Evolutionary conservation across 2,113 vertebrate genomes (phyloP), one percentile per base, ranked within the genome.

Genomic region (Rhegmatorhina hoffmannsi): DNA sequence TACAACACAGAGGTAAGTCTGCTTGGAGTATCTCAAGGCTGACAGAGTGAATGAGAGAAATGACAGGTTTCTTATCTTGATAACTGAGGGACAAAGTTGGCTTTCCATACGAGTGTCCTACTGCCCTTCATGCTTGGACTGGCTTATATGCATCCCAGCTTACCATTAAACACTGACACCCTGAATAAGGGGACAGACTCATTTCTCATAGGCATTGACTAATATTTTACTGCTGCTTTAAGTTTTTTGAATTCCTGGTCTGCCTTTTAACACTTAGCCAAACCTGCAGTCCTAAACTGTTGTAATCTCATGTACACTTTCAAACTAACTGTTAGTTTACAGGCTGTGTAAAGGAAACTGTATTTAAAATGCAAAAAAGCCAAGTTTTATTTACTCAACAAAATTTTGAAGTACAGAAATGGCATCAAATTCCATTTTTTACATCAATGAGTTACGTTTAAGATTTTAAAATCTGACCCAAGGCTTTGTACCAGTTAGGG

Each of bases 11-110:
- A 99, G 99, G 98, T 99, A 98, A 99, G 99, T 99, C 98, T 98
- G 99, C 99, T 98, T 98, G 98, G 98, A 98, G 98, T 99, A 98
- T 98, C 99, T 99, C 99, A 99, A 99, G 99, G 99, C 99, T 99
- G 99, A 99, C 98, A 99, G 98, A 98, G 98, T 99, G 99, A 99
- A 99, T 98, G 99, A 99, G 99, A 98, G 99, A 99, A 99, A 99
- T 99, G 99, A 99, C 99, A 99, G 99, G 98, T 99, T 99, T 99
- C 99, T 99, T 99, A 99, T 99, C 98, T 98, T 99, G 98, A 99
- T 98, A 98, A 98, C 98, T 98, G 98, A 98, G 98, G 98, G 97
- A 98, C 98, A 97, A 97, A 97, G 96, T 97, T 98, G 98, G 98
- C 98, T 98, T 98, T 98, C 98, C 98, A 98, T 98, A 96, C 67